Base-by-base conservation (phyloP, 2,113 vertebrate genomes). In the Galeopterus variegatus region DNA sequence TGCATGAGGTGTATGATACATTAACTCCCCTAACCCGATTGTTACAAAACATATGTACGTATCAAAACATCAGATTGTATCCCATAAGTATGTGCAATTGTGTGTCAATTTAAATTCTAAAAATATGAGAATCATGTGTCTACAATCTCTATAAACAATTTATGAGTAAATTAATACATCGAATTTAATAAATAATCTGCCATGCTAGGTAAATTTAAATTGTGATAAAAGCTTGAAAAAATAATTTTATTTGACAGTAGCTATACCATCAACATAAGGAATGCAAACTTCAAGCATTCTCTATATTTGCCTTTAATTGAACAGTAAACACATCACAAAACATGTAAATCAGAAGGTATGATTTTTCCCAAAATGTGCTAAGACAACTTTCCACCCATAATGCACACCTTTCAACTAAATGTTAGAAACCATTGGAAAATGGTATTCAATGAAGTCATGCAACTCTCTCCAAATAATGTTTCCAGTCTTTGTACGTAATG, bases 381-480 rank as follows among this genome's bases (percentile, higher is more conserved):
- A 82, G 17, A 88, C 36, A 77, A 88, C 14, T 93, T 96, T 50
- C 36, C 82, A 69, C 12, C 15, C 24, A 45, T 64, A 90, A 64
- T 41, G 88, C 58, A 87, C 23, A 92, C 54, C 19, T 93, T 94
- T 94, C 54, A 96, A 83, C 54, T 93, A 58, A 69, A n/a, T 73
- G 4, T 82, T 88, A 95, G 60, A 83, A 95, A 90, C 36, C n/a
- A 56, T 12, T 62, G 48, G 91, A 91, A 86, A 82, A 72, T 36
- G 6, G 17, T 60, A 23, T 67, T 96, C 31, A 67, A 1, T 65
- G 1, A 87, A 75, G 8, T 90, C 48, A 90, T 52, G 28, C 3
- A 91, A 77, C 3, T 9, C 4, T 80, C 7, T 84, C 93, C 31
- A 88, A 86, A 50, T 72, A 60, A 41, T 52, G 5, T 70, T 73